Percentiles rank a stretch among this genome's conserved stretches.
These are phyloP conservation scores for Pterobdella sp. DNA, from an alignment of 2,888 invertebrate species.

Conservation along the genomic window DNA sequence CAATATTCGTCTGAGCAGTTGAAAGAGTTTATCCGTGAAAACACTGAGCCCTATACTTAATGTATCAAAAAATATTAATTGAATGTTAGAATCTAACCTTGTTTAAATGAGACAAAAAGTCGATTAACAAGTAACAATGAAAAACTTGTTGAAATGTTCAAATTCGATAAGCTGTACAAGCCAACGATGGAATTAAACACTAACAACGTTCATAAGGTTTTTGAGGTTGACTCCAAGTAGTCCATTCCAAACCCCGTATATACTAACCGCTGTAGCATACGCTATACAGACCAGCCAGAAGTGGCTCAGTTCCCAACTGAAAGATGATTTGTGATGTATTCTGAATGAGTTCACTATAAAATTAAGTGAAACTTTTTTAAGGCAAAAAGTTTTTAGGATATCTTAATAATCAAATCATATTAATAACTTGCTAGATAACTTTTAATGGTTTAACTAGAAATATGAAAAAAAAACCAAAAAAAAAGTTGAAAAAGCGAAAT, in stretches of 20 bases:
- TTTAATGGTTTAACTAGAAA: no score
- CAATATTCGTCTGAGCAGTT: conserved; percentile 34
- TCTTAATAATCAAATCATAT: no score
- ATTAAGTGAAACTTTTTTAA: no score
- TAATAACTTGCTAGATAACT: no score
- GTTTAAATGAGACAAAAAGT: not conserved
- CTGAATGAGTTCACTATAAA: no score
- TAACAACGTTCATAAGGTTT: conserved; percentile 40
- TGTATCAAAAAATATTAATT: not conserved
- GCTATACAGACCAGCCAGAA: conserved; percentile 43
- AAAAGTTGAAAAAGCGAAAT: no score
- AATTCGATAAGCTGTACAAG: not conserved
- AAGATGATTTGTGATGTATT: no score
- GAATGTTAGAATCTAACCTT: no score
- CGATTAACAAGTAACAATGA: not conserved
- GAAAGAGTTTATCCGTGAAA: not conserved
- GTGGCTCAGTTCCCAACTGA: conserved; percentile 33
- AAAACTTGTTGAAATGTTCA: not conserved
- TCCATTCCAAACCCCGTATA: conserved; percentile 43
- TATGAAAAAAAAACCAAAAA: no score
- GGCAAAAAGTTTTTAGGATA: no score
- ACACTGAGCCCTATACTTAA: not conserved
- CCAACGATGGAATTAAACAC: not conserved
- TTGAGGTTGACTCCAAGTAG: conserved; percentile 44
- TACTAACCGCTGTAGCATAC: conserved; percentile 41